Conservation (phyloP, 2,888 invertebrate species). For the Alviniconcha strummeri region DNA sequence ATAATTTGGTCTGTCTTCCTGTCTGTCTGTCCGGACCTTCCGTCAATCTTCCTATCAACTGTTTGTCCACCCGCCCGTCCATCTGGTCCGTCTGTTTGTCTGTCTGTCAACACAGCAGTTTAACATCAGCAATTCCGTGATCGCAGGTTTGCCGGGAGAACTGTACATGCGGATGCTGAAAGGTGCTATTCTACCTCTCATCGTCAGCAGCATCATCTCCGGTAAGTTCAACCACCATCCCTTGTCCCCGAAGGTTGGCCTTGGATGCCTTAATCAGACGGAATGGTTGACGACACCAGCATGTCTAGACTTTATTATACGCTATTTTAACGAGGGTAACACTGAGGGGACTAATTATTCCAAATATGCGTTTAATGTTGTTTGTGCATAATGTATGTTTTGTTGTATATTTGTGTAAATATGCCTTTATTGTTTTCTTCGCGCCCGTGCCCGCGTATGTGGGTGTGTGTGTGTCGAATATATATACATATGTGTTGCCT, state of each 20-base stretch:
- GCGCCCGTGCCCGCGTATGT: background rate
- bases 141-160: constrained; percentile 62
- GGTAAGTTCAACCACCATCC: constrained; percentile 45
- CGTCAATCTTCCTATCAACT: background rate
- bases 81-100: background rate
- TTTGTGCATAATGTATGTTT: too few relatives aligned
- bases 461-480: background rate
- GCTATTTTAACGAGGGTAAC: too few relatives aligned
- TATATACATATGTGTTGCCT: background rate
- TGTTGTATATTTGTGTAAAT: too few relatives aligned
- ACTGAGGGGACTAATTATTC: too few relatives aligned
- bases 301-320: too few relatives aligned
- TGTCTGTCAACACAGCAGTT: background rate
- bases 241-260: too few relatives aligned
- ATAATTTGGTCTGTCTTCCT: background rate
- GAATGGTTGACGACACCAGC: too few relatives aligned
- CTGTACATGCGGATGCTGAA: constrained; percentile 62
- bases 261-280: too few relatives aligned
- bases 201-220: constrained; percentile 61
- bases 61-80: background rate
- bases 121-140: background rate
- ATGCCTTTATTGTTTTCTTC: too few relatives aligned
- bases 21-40: background rate
- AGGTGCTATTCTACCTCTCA: constrained; percentile 61
- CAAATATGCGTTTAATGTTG: too few relatives aligned